Conservation (phyloP, 2,797 vertebrate species). For the Anomalospiza imberbis region DNA sequence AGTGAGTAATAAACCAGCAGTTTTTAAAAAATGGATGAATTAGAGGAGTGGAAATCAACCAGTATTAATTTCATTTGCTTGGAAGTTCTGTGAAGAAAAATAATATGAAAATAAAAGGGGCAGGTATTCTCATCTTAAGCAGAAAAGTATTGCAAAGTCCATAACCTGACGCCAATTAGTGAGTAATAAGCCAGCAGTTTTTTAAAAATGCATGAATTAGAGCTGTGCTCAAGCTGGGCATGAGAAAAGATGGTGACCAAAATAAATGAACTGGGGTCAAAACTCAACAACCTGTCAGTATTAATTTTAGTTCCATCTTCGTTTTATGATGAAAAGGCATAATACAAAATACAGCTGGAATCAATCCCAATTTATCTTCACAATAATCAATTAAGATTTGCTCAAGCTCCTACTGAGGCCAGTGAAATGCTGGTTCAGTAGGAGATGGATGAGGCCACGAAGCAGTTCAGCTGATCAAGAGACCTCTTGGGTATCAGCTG, state of each 20-base stretch:
- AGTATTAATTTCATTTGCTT: not conserved
- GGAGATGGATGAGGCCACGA: not conserved
- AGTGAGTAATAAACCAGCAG: not conserved
- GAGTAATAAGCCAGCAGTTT: not conserved
- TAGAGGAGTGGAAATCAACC: constrained; percentile 8
- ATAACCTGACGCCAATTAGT: not conserved
- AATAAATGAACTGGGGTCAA: constrained; percentile 15
- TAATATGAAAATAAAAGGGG: not conserved
- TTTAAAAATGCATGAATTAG: not conserved
- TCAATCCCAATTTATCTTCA: constrained; percentile 15
- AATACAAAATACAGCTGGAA: not conserved
- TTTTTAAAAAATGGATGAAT: not conserved
- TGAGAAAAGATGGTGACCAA: not conserved
- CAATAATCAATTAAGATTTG: not conserved
- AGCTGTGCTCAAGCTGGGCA: not conserved
- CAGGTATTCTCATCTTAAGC: not conserved
- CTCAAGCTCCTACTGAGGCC: not conserved
- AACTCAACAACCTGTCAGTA: constrained; percentile 14
- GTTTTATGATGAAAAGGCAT: not conserved
- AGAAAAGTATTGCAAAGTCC: not conserved
- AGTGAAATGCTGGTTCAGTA: not conserved
- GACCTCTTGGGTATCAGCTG: not conserved
- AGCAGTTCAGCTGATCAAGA: not conserved
- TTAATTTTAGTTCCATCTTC: not conserved
- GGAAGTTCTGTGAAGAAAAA: not conserved